Evolutionary conservation across 2,797 vertebrate species (phyloP).

Genomic region (Chrysocyon brachyurus): DNA sequence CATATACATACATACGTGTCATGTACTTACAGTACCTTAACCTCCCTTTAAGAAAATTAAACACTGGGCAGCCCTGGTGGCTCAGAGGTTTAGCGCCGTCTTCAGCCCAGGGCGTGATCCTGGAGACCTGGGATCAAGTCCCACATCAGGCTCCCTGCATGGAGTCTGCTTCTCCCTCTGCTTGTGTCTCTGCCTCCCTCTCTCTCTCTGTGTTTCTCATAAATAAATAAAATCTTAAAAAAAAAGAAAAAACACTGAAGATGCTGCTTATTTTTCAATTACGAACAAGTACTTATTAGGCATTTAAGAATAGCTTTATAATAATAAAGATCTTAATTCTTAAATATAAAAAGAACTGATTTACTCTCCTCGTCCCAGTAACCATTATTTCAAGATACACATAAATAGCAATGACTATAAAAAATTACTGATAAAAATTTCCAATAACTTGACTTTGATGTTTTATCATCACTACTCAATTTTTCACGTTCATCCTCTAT

Average conservation of each 20-base stretch:
- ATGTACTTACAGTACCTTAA: neutral
- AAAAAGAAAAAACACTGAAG: neutral
- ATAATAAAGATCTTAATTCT: conserved; percentile 45
- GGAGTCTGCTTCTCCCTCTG: no score
- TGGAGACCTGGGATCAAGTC: no score
- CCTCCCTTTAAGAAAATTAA: neutral
- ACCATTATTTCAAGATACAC: conserved; percentile 5
- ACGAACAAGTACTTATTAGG: neutral
- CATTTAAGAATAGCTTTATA: neutral
- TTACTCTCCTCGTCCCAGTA: neutral
- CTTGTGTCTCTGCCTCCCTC: no score
- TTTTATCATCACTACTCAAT: conserved; percentile 64
- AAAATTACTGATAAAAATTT: conserved; percentile 63
- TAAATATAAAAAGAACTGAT: conserved; percentile 22
- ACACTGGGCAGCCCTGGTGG: neutral
- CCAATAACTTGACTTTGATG: conserved; percentile 48
- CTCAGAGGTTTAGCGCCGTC: no score
- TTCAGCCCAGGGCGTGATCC: no score
- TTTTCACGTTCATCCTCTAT: conserved; percentile 59
- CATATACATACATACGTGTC: neutral
- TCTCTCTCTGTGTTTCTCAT: no score
- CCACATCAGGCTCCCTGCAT: no score
- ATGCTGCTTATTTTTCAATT: neutral
- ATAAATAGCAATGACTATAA: conserved; percentile 49
- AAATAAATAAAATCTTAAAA: no score